Evolutionary conservation across 2,888 invertebrate species (phyloP), one percentile per base, ranked within the genome.

Genomic region (Vanessa cardui): DNA sequence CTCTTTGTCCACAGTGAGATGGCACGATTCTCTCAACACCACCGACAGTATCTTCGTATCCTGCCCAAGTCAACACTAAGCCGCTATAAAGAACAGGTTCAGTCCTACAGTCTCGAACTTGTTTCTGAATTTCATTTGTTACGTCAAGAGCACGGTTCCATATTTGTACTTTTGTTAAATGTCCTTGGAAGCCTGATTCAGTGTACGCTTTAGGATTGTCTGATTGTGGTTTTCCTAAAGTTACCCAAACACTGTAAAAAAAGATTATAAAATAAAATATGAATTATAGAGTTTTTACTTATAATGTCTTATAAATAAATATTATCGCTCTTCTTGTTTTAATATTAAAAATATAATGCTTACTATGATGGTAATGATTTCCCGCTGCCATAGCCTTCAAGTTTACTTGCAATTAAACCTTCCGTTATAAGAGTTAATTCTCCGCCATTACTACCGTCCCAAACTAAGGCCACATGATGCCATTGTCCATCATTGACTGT

Each of bases 401-500:
- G 95, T 86, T 97, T 97, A 85, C 98, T 98, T 44, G 98, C 98
- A 73, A 99, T 98, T 60, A 99, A 94, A 54, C 98, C 98, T 93
- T 99, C 98, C n/a, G 98, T 98, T 62, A 98, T 97, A 31, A 99
- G 93, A 65, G 97, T 97, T 56, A 99, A 90, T 83, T 96, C 96
- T 21, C 98, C 98, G 6, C 96, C 96, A 65, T 96, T 95, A 69
- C 94, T 94, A 49, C 98, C 97, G 80, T 98, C 96, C 98, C 99
- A 99, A n/a, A 98, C 96, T 63, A 99, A 94, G 49, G 98, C 98
- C 44, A 98, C 95, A 80, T 98, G 98, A 92, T 99, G 98, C 99
- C 99, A 99, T 82, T 98, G 98, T 5, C 98, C 98, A 81, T 99
- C 98, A 81, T 98, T 99, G 21, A 99, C 96, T 0, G 98, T 98